A percentile compares a stretch with the other conserved stretches of the same genome.
These are phyloP conservation scores for Dromiciops gliroides DNA, from an alignment of 2,113 vertebrate genomes.

Conservation along the genomic window DNA sequence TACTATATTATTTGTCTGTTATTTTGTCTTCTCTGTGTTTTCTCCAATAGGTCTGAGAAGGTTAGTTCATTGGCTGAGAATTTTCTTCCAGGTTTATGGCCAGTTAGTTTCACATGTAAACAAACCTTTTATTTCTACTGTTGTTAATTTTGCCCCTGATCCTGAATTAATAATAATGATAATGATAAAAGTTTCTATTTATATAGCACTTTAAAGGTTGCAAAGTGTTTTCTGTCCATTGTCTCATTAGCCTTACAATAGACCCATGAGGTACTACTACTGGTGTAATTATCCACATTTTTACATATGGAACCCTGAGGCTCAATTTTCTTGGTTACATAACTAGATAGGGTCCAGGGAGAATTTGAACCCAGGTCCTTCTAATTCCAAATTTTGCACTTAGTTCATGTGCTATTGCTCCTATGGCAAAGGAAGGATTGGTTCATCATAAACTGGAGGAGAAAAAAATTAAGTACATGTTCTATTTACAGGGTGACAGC, in stretches of 20 bases:
- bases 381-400: background rate
- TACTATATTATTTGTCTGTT: background rate
- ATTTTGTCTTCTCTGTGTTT: background rate
- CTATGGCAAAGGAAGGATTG: background rate
- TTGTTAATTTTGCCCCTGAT: background rate
- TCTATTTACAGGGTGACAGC: background rate
- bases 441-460: background rate
- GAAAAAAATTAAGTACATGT: background rate
- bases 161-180: background rate
- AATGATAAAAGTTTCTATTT: background rate
- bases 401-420: background rate
- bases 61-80: background rate
- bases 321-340: background rate
- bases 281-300: background rate
- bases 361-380: background rate
- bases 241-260: background rate
- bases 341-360: background rate
- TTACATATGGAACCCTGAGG: background rate
- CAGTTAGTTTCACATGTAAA: background rate
- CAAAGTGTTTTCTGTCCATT: background rate
- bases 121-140: background rate
- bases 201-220: background rate
- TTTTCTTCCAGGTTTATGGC: background rate
- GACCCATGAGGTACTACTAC: background rate
- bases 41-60: background rate